Evolutionary conservation across 2,797 vertebrate species (phyloP).

Genomic region (Myripristis jacobus): DNA sequence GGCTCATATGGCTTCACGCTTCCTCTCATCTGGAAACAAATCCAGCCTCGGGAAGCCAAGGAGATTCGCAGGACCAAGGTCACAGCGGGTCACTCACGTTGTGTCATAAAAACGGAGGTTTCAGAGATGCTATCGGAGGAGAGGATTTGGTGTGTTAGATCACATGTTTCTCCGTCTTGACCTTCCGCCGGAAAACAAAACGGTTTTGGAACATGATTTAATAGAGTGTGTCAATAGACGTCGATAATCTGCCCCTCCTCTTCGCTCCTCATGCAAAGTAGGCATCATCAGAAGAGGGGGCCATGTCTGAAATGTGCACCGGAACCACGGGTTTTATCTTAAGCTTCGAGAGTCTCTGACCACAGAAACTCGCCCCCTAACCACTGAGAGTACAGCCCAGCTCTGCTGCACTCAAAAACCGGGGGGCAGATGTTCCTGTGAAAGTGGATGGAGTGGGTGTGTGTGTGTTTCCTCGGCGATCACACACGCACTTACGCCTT

Average conservation of each 20-base stretch:
- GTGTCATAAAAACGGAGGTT: constrained; percentile 46
- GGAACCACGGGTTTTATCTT: constrained; percentile 21
- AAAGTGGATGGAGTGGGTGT: constrained; percentile 22
- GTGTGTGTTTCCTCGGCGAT: constrained; percentile 24
- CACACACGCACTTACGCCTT: not conserved
- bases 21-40: constrained; percentile 67
- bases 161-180: constrained; percentile 27
- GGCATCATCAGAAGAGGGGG: constrained; percentile 20
- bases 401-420: constrained; percentile 1
- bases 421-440: constrained; percentile 48
- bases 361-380: constrained; percentile 37
- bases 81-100: constrained; percentile 26
- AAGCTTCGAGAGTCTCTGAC: constrained; percentile 23
- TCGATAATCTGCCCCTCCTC: constrained; percentile 1
- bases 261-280: constrained; percentile 4
- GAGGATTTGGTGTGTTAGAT: constrained; percentile 48
- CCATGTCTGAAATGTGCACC: not conserved
- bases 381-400: constrained; percentile 35
- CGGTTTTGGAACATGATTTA: constrained; percentile 26
- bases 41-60: constrained; percentile 45
- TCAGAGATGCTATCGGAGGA: constrained; percentile 53
- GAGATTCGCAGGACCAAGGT: constrained; percentile 47
- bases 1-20: constrained; percentile 57
- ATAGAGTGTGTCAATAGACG: constrained; percentile 35
- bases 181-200: constrained; percentile 29